Evolutionary conservation across 2,888 invertebrate species (phyloP).

Genomic region (Limnephilus rhombicus): DNA sequence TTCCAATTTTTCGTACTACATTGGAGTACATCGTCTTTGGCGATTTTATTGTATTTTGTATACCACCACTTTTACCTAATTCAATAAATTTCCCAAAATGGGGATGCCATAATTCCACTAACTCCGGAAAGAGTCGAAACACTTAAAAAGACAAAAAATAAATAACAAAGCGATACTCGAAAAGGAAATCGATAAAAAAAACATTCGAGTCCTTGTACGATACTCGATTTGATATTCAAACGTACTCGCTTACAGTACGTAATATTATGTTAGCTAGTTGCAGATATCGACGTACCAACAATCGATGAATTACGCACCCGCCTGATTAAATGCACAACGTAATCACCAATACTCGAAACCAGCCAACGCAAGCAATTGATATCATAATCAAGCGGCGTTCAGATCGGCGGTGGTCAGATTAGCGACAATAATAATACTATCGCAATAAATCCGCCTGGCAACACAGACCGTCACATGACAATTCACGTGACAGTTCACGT

Average conservation of each 20-base stretch:
- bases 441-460: slow-evolving; percentile 8
- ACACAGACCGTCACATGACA: slow-evolving; percentile 19
- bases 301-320: not conserved
- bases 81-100: no score
- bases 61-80: no score
- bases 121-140: no score
- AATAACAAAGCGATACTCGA: no score
- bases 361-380: not conserved
- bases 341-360: not conserved
- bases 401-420: not conserved
- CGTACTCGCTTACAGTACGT: not conserved
- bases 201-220: not conserved
- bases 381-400: not conserved
- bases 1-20: no score
- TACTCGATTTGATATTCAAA: not conserved
- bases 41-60: no score
- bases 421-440: not conserved
- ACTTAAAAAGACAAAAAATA: no score
- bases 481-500: not conserved
- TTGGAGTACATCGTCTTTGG: no score
- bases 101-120: no score
- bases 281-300: not conserved
- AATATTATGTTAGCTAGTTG: not conserved
- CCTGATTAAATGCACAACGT: not conserved
- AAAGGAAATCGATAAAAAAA: not conserved